Evolutionary conservation across 2,888 invertebrate species (phyloP).

Genomic region (Epirrhoe tristata): DNA sequence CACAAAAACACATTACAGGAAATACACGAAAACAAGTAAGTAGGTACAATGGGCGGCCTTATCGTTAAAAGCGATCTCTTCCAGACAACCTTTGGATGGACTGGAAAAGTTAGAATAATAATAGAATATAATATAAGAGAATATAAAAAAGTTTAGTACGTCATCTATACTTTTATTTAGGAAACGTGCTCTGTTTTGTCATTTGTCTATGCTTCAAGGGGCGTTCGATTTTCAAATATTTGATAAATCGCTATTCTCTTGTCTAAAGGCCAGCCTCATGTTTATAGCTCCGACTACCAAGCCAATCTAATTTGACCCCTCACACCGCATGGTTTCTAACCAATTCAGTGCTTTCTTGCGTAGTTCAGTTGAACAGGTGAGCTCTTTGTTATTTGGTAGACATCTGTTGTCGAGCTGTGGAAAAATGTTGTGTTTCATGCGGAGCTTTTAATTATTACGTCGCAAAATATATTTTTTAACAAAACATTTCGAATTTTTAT

Average conservation of each 20-base stretch:
- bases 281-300: neutral
- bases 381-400: slow-evolving; percentile 22
- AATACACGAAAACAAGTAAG: too few relatives aligned
- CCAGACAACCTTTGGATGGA: too few relatives aligned
- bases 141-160: neutral
- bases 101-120: too few relatives aligned
- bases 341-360: slow-evolving; percentile 1
- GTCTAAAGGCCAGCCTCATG: slow-evolving; percentile 10
- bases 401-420: neutral
- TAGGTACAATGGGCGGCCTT: too few relatives aligned
- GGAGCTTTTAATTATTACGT: slow-evolving; percentile 9
- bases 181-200: neutral
- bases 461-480: neutral
- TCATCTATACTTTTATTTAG: neutral
- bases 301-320: slow-evolving; percentile 29
- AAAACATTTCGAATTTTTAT: neutral
- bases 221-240: slow-evolving; percentile 9
- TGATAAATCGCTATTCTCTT: slow-evolving; percentile 6
- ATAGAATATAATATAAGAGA: too few relatives aligned
- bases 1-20: too few relatives aligned
- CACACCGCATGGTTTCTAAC: slow-evolving; percentile 17
- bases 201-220: neutral
- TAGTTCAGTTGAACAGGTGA: slow-evolving; percentile 20
- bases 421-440: neutral
- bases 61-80: too few relatives aligned